Percentiles rank a stretch among this genome's conserved stretches.
These are phyloP conservation scores for Mnemiopsis leidyi DNA, from an alignment of 37 sponge, comb jelly and placozoan genomes.

Conservation along the genomic window DNA sequence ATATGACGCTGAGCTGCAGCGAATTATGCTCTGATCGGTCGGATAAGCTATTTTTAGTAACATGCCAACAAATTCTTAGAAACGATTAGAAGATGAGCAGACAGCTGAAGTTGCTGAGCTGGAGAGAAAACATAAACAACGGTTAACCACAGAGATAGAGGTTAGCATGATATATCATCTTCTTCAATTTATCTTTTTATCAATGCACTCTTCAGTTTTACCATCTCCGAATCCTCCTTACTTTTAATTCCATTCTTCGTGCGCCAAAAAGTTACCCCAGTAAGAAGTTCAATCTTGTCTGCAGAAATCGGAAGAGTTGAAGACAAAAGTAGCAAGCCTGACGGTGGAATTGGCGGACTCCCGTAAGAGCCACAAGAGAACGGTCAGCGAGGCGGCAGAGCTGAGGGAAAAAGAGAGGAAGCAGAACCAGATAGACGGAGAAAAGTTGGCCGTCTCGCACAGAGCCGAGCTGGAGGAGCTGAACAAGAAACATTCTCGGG, in stretches of 20 bases:
- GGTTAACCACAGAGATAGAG: background rate
- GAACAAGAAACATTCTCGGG: background rate
- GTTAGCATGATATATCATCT: no score
- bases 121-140: background rate
- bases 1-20: no score
- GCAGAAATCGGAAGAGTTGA: background rate
- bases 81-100: background rate
- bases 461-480: background rate
- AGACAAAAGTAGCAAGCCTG: background rate
- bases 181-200: no score
- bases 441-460: constrained; percentile 1
- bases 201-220: no score
- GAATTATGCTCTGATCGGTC: no score
- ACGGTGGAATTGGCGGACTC: background rate
- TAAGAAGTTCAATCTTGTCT: no score
- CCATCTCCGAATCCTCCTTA: no score
- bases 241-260: no score
- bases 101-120: background rate
- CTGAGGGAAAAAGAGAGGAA: constrained; percentile 14
- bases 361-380: background rate
- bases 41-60: no score
- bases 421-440: background rate
- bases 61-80: no score
- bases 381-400: background rate
- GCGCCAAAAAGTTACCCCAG: no score